phyloP scores from a whole-genome alignment of 2,888 invertebrate genomes.

The Aromia moschata region DNA sequence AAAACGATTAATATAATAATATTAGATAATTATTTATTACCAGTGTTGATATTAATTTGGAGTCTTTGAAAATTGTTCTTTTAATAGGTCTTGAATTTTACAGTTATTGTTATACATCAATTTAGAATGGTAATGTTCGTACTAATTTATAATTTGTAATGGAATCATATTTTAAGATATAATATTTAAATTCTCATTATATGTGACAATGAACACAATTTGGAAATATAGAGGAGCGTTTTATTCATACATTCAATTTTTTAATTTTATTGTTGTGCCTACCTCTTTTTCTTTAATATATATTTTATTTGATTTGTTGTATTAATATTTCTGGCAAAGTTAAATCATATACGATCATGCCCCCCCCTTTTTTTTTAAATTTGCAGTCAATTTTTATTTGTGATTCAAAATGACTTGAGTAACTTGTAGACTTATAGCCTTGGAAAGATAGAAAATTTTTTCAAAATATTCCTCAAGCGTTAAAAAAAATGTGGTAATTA shows the following conservation, averaged over 20 bases:
- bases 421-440: too few relatives aligned
- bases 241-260: conserved; percentile 43
- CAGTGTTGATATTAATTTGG: conserved; percentile 40
- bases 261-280: conserved; percentile 37
- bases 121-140: conserved; percentile 29
- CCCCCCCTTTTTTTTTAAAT: too few relatives aligned
- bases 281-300: conserved; percentile 39
- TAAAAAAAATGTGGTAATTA: too few relatives aligned
- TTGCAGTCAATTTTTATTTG: too few relatives aligned
- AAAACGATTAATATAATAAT: conserved; percentile 10
- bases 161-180: too few relatives aligned
- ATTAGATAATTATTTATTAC: conserved; percentile 36
- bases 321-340: too few relatives aligned
- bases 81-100: conserved; percentile 39
- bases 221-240: conserved; percentile 44
- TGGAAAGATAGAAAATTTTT: too few relatives aligned
- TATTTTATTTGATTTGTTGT: conserved; percentile 35
- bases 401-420: too few relatives aligned
- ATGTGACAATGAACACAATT: conserved; percentile 37
- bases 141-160: conserved; percentile 37
- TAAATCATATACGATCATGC: too few relatives aligned
- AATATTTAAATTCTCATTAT: conserved; percentile 27
- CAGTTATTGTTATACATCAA: conserved; percentile 43
- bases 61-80: conserved; percentile 39
- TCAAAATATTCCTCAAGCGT: too few relatives aligned